Evolutionary conservation across 2,888 invertebrate genomes (phyloP), one percentile per base, ranked within the genome.

Genomic region (Glomeris marginata): DNA sequence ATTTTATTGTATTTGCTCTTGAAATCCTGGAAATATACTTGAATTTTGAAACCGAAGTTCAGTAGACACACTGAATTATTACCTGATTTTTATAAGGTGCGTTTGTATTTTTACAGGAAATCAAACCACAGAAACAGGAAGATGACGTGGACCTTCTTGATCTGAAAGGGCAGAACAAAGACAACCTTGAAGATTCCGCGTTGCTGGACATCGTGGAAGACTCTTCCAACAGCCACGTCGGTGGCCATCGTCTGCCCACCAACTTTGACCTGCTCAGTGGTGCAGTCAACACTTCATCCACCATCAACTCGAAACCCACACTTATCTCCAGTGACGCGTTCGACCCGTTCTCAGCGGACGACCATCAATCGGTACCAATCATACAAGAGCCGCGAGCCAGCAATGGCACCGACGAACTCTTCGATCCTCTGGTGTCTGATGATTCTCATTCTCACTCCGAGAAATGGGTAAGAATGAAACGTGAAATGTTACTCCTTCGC

Each of bases 251-350:
- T 20, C 35, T 34, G 8, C 51, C 46, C 8, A 54, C 51, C 40
- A 54, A 54, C 44, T 54, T 54, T 38, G 54, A 54, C 43, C 43
- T 54, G 20, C 38, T 54, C 13, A 54, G 51, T 37, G 21, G 28
- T 16, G 45, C 40, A 10, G 33, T 28, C 3, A 28, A 33, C 42
- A 20, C 21, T 2, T 20, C 22, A 6, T 40, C 34, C 34, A 13
- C 33, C 2, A 37, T 20, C n/a, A 35, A 28, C 20, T 34, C 40
- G 5, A 22, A 44, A 3, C 11, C 15, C 13, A 4, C 15, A 28
- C 21, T 43, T 13, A 28, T 35, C 11, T 51, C 42, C 11, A 44
- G 36, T 2, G 35, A 34, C n/a, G 51, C 22, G 18, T 49, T 54
- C 20, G 52, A 54, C 37, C 47, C 51, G 13, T 49, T 54, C n/a